Conservation (phyloP, 1,140 invertebrate genomes). For the Metaphire vulgaris region DNA sequence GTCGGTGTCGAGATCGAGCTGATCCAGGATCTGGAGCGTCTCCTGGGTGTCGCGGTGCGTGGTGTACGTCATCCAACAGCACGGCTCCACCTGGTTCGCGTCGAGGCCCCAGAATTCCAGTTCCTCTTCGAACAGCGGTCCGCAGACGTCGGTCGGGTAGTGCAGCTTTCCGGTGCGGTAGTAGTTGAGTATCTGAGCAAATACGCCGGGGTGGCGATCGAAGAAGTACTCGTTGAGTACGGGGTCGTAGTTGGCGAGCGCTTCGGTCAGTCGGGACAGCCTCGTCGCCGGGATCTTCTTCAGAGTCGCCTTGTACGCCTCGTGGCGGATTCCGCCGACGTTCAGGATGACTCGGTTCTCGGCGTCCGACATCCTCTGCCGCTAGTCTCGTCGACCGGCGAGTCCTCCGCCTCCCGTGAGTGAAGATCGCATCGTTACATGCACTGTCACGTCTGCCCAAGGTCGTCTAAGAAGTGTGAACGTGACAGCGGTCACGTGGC, state of each 20-base stretch:
- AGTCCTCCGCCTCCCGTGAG: too few species aligned
- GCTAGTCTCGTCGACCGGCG: too few species aligned
- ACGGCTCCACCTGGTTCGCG: constrained; percentile 52
- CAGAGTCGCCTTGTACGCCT: constrained; percentile 31
- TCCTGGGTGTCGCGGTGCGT: constrained; percentile 82
- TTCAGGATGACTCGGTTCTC: constrained; percentile 32
- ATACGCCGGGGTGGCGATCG: constrained; percentile 36
- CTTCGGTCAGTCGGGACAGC: constrained; percentile 31
- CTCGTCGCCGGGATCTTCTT: constrained; percentile 33
- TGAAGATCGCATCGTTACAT: too few species aligned
- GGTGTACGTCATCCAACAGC: constrained; percentile 94
- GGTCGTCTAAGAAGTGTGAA: too few species aligned
- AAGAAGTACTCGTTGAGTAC: constrained; percentile 34
- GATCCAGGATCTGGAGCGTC: constrained; percentile 32
- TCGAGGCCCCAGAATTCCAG: constrained; percentile 46
- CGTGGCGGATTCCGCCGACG: constrained; percentile 34
- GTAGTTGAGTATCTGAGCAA: constrained; percentile 35
- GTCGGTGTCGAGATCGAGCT: constrained; percentile 29
- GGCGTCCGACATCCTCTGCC: not conserved
- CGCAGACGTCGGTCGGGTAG: constrained; percentile 34
- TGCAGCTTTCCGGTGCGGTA: constrained; percentile 36
- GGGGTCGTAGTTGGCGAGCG: constrained; percentile 31
- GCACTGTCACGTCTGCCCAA: too few species aligned
- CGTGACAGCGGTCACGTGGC: too few species aligned
- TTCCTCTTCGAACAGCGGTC: constrained; percentile 80